Conservation (phyloP, 2,797 vertebrate species). For the Eospalax fontanierii region DNA sequence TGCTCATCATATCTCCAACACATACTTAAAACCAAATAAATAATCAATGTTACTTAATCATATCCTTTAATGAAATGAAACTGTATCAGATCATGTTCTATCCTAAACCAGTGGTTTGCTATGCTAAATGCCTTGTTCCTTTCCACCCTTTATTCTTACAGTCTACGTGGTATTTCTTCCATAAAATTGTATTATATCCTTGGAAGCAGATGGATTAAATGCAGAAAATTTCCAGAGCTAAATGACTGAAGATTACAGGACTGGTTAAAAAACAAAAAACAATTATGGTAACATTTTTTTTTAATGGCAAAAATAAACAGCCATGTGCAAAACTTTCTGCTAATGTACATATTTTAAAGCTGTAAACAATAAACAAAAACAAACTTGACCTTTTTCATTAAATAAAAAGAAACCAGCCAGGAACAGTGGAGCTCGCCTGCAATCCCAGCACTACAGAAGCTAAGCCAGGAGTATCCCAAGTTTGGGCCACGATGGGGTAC, state of each 20-base stretch:
- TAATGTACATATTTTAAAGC: background rate
- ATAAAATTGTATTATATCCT: background rate
- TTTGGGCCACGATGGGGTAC: background rate
- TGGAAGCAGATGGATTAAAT: conserved; percentile 24
- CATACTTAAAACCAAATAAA: background rate
- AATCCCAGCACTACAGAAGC: background rate
- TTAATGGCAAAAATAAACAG: background rate
- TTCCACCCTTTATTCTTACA: background rate
- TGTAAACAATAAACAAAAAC: background rate
- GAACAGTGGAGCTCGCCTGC: background rate
- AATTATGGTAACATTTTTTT: background rate
- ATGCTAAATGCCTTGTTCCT: background rate
- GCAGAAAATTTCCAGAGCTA: background rate
- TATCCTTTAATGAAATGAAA: background rate
- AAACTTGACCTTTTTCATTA: background rate
- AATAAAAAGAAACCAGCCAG: background rate
- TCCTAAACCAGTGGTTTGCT: background rate
- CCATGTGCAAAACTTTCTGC: background rate
- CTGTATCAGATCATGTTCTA: too few species aligned
- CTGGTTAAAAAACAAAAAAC: background rate
- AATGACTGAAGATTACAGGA: background rate
- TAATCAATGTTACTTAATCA: background rate
- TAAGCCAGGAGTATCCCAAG: background rate
- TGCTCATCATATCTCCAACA: background rate
- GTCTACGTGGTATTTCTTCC: background rate